Percentiles rank a stretch among this genome's conserved stretches.
Evolutionary conservation across 1,140 invertebrate species (phyloP).

Genomic region (Druon quercuslanigerum): DNA sequence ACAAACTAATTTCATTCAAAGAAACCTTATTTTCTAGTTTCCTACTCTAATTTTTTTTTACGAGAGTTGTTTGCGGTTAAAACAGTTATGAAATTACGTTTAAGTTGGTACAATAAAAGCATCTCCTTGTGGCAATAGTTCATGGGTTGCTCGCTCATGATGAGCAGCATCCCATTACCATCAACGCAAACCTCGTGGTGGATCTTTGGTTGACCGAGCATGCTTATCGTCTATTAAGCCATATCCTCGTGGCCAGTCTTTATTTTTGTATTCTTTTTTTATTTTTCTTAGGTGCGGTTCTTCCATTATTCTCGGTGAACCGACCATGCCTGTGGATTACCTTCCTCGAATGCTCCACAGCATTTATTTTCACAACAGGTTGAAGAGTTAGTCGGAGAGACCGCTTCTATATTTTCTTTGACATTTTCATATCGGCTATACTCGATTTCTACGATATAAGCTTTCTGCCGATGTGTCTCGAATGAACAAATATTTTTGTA

Average conservation of each 20-base stretch:
- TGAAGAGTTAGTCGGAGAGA: not conserved
- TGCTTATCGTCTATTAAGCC: slow-evolving; percentile 28
- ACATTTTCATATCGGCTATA: slow-evolving; percentile 24
- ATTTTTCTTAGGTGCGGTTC: slow-evolving; percentile 16
- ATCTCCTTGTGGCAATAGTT: too few species aligned
- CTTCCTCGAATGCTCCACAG: slow-evolving; percentile 15
- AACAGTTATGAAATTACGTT: too few species aligned
- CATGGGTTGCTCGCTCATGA: too few species aligned
- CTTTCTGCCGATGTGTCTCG: too few species aligned
- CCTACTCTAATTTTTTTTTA: too few species aligned
- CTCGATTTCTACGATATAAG: not conserved
- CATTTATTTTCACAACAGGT: slow-evolving; percentile 29
- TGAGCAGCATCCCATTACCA: slow-evolving; percentile 7
- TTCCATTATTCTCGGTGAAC: slow-evolving; percentile 24
- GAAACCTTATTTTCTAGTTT: too few species aligned
- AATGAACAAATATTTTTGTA: too few species aligned
- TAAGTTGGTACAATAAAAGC: too few species aligned
- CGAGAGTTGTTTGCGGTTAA: too few species aligned
- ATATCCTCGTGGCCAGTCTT: slow-evolving; percentile 3
- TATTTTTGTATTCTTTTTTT: not conserved
- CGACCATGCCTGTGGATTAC: slow-evolving; percentile 16
- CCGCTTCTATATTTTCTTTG: slow-evolving; percentile 19
- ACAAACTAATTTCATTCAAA: too few species aligned
- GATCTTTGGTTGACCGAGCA: slow-evolving; percentile 20
- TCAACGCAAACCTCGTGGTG: slow-evolving; percentile 6